Conservation (phyloP, 2,888 invertebrate genomes). For the Drosophila mayaguana region DNA sequence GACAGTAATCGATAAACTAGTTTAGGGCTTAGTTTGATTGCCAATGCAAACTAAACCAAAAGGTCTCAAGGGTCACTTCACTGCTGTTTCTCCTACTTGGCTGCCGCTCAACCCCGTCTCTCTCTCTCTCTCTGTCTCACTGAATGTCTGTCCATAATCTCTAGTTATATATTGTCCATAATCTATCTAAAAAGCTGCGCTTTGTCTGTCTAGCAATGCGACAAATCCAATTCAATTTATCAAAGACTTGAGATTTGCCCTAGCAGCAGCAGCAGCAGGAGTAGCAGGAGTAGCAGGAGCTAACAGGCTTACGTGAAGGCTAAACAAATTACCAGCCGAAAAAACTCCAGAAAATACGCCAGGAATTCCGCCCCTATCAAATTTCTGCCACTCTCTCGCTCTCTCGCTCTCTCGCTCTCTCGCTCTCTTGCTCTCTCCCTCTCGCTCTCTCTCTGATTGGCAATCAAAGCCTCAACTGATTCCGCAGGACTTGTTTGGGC, state of each 20-base stretch:
- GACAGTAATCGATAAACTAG: not conserved
- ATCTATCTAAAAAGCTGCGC: constrained; percentile 13
- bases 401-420: too few species aligned
- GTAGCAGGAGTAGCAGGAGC: constrained; percentile 4
- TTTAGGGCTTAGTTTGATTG: not conserved
- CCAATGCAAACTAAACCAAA: not conserved
- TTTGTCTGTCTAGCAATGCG: constrained; percentile 19
- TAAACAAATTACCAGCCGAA: constrained; percentile 40
- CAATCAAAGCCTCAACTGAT: not conserved
- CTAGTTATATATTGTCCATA: constrained; percentile 19
- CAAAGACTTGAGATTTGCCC: constrained; percentile 55
- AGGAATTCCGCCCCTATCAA: not conserved
- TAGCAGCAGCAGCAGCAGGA: constrained; percentile 12
- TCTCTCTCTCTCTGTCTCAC: not conserved
- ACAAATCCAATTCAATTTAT: constrained; percentile 70
- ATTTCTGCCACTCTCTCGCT: too few species aligned
- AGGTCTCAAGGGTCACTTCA: not conserved
- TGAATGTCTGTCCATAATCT: not conserved
- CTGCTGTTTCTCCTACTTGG: not conserved
- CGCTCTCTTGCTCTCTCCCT: not conserved
- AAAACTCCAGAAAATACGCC: not conserved
- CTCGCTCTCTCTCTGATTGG: not conserved
- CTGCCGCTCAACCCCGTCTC: too few species aligned
- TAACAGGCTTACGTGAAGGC: constrained; percentile 42
- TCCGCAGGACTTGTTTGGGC: constrained; percentile 7